phyloP scores from a whole-genome alignment of 2,888 invertebrate genomes.

The Apamea sordens region DNA sequence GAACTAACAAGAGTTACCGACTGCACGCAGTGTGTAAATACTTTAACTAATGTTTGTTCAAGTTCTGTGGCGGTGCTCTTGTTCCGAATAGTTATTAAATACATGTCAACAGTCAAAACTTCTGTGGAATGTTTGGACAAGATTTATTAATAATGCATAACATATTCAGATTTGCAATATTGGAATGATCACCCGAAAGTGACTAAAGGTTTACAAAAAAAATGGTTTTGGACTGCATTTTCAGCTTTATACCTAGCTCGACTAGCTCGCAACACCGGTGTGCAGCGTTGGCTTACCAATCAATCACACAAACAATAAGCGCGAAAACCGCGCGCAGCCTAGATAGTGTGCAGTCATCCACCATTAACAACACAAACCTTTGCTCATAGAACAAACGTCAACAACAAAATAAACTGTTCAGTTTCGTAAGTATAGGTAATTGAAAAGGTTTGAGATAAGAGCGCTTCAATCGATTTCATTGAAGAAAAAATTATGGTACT shows the following conservation, averaged over 20 bases:
- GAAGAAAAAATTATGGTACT: too few species aligned
- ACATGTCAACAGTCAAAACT: background rate
- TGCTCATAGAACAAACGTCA: background rate
- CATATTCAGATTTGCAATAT: background rate
- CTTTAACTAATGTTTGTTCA: slow-evolving; percentile 37
- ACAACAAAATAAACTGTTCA: background rate
- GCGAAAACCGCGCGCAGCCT: background rate
- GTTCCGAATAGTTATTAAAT: slow-evolving; percentile 20
- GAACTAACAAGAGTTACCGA: slow-evolving; percentile 40
- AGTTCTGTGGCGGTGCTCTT: slow-evolving; percentile 14
- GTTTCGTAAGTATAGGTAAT: background rate
- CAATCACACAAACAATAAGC: slow-evolving; percentile 14
- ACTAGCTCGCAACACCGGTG: too few species aligned
- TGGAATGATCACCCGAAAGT: background rate
- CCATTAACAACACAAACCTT: background rate
- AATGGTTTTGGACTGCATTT: too few species aligned
- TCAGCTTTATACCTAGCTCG: background rate
- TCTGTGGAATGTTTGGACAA: background rate
- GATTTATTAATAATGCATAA: background rate
- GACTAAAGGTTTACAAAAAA: background rate
- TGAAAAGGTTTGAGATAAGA: background rate
- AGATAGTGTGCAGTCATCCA: background rate
- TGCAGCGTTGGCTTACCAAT: slow-evolving; percentile 1
- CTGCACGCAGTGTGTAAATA: slow-evolving; percentile 43
- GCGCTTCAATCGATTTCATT: background rate